Conservation (phyloP, 2,113 vertebrate genomes). For the Myotis brandtii region DNA sequence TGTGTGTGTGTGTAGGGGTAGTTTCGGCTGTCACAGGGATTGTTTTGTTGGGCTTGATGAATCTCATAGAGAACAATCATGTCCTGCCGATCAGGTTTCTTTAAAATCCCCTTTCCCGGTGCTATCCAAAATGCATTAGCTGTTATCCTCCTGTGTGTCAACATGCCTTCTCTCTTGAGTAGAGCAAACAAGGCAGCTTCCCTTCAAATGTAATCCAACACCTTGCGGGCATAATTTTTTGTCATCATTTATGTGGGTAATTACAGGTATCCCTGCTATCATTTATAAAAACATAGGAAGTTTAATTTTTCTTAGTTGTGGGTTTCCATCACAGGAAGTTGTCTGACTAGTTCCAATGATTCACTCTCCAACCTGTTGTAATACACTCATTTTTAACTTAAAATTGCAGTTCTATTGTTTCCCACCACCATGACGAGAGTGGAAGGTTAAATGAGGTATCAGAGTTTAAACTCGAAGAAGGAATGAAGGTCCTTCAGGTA, state of each 20-base stretch:
- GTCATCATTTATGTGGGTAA: conserved; percentile 65
- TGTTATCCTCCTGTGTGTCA: neutral
- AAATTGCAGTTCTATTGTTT: neutral
- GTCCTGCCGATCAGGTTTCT: conserved; percentile 36
- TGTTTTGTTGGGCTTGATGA: conserved; percentile 28
- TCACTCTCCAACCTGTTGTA: neutral
- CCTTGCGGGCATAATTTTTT: conserved; percentile 50
- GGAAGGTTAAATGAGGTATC: neutral
- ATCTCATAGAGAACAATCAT: conserved; percentile 26
- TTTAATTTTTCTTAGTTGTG: conserved; percentile 63
- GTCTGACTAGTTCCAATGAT: conserved; percentile 8
- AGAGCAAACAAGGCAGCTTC: neutral
- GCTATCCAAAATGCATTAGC: neutral
- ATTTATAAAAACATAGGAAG: conserved; percentile 74
- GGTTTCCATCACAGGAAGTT: conserved; percentile 56
- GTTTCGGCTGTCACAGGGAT: neutral
- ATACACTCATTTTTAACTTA: conserved; percentile 6
- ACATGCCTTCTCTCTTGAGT: neutral
- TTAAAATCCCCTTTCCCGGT: neutral
- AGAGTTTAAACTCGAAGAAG: neutral
- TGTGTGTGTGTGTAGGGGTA: too few species aligned
- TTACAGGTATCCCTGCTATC: conserved; percentile 66
- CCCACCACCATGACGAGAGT: neutral
- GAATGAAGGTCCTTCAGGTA: neutral
- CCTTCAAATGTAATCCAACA: conserved; percentile 46